Conservation (phyloP, 2,888 invertebrate species). For the Drosophila meridiana region DNA sequence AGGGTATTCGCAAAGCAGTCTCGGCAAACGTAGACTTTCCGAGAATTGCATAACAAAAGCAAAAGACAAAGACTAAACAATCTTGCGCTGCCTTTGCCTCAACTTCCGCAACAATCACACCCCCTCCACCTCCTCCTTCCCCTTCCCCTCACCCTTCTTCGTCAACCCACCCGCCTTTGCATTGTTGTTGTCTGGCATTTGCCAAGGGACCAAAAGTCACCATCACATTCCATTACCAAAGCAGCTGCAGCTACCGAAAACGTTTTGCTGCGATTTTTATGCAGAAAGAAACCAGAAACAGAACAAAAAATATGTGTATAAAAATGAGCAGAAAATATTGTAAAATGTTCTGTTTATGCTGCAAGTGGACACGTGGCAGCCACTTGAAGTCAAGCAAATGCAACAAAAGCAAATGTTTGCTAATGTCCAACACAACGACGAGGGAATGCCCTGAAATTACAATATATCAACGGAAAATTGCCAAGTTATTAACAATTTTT, state of each 20-base stretch:
- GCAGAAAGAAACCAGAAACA: constrained; percentile 2
- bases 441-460: constrained; percentile 8
- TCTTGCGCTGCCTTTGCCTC: constrained; percentile 33
- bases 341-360: constrained; percentile 56
- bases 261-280: constrained; percentile 45
- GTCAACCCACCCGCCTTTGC: not conserved
- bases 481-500: too few species aligned
- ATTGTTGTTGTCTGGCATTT: constrained; percentile 27
- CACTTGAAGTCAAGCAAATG: constrained; percentile 38
- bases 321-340: constrained; percentile 26
- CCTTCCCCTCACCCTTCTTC: not conserved
- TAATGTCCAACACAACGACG: constrained; percentile 1
- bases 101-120: constrained; percentile 3
- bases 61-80: constrained; percentile 49
- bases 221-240: constrained; percentile 49
- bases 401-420: constrained; percentile 2
- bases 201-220: constrained; percentile 36
- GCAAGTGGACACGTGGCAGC: constrained; percentile 58
- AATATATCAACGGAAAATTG: not conserved
- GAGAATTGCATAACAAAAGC: constrained; percentile 37
- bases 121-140: not conserved
- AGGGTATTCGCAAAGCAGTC: not conserved
- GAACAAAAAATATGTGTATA: not conserved
- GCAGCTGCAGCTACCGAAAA: constrained; percentile 37
- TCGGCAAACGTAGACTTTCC: not conserved